Base-by-base conservation (phyloP, 2,797 vertebrate species). In the Protonibea diacanthus region DNA sequence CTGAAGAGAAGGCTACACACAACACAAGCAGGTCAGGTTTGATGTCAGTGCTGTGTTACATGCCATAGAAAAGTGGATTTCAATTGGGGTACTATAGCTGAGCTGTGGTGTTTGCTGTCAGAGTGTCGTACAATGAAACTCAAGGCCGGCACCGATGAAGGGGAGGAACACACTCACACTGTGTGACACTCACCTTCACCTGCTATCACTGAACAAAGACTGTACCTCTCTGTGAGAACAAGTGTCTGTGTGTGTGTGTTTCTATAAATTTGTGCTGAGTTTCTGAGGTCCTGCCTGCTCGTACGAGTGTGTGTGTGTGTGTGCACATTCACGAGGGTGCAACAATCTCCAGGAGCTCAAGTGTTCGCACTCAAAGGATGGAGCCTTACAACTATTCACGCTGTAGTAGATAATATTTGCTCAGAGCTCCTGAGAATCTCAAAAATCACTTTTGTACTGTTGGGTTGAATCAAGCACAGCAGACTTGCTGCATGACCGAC, bases 101-200 rank as follows among this genome's bases (percentile, higher is more conserved):
- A 66, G 25, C 45, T 2, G 13, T 1, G 8, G 38, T 2, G 40
- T 38, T 29, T 33, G 20, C 7, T 21, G 52, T 27, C 27, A 4
- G 49, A 52, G 48, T 3, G n/a, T 4, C 9, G 49, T 9, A 44
- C 67, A 76, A 42, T 59, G 63, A 25, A 27, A 6, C 55, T 66
- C 10, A 61, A 74, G 74, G 70, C 64, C 8, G 0, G 38, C 52
- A 5, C 4, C 2, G 8, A 51, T 27, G 66, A 60, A 53, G 56
- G 8, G 64, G 71, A 57, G 49, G 17, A 56, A 20, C 27, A 40
- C 33, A 44, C 42, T 49, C 65, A 17, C 38, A 7, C 55, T 21
- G 51, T 38, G 27, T 66, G 79, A 76, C 21, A 51, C 52, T 74
- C 71, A 76, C 68, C 66, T 73, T 82, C 72, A 74, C 29, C 61